Conservation (phyloP, 2,113 vertebrate genomes). For the Dunckerocampus dactyliophorus region DNA sequence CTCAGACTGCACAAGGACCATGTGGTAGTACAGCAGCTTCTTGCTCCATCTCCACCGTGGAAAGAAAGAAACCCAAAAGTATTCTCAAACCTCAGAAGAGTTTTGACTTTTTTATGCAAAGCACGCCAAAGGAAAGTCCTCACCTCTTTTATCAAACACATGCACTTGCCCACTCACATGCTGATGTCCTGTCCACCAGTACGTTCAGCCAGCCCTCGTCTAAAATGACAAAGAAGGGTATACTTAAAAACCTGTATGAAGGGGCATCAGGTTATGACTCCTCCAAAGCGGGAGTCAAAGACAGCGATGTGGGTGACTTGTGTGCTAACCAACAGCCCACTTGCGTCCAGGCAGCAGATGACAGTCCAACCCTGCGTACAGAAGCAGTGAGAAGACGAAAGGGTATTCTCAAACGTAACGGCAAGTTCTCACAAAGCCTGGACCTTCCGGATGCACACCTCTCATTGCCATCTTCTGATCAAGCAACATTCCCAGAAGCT, state of each 20-base stretch:
- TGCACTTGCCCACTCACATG: constrained; percentile 13
- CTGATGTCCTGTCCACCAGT: constrained; percentile 31
- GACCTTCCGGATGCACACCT: constrained; percentile 58
- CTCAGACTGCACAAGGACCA: constrained; percentile 47
- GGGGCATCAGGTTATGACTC: constrained; percentile 58
- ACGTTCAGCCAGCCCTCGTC: constrained; percentile 59
- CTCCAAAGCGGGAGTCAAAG: constrained; percentile 25
- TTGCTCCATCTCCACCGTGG: constrained; percentile 32
- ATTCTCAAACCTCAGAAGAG: constrained; percentile 76
- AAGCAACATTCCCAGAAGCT: constrained; percentile 48
- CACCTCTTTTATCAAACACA: constrained; percentile 29
- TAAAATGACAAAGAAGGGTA: constrained; percentile 77
- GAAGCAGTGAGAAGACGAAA: constrained; percentile 66
- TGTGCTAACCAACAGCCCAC: constrained; percentile 21
- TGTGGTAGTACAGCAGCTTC: constrained; percentile 27
- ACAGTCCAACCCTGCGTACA: constrained; percentile 40
- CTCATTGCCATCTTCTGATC: constrained; percentile 8
- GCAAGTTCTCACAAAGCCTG: constrained; percentile 73
- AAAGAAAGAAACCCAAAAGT: constrained; percentile 71
- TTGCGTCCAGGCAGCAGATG: constrained; percentile 24
- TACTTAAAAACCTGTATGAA: constrained; percentile 70
- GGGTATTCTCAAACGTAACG: constrained; percentile 76
- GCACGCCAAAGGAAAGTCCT: constrained; percentile 39
- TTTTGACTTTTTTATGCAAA: constrained; percentile 66
- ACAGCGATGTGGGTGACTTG: constrained; percentile 9